Conservation (phyloP, 2,113 vertebrate genomes). For the Orthonyx spaldingii region DNA sequence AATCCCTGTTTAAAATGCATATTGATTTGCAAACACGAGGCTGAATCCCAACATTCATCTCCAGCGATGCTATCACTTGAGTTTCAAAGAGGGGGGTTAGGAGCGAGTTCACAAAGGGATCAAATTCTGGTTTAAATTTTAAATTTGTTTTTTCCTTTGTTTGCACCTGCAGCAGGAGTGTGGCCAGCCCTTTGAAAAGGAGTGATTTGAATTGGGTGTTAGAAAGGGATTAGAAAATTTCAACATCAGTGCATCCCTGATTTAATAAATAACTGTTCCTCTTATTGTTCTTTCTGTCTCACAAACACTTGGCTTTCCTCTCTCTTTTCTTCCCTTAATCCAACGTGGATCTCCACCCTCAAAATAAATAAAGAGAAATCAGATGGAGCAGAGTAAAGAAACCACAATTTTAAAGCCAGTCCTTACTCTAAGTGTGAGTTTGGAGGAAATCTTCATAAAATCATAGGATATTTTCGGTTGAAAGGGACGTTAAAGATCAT, state of each 20-base stretch:
- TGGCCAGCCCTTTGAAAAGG: neutral
- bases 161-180: constrained; percentile 3
- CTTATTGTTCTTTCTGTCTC: neutral
- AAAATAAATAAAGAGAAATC: neutral
- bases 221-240: neutral
- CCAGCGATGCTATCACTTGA: neutral
- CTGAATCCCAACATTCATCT: neutral
- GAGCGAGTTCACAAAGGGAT: neutral
- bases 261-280: neutral
- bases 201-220: neutral
- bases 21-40: constrained; percentile 5
- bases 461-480: neutral
- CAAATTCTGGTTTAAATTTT: neutral
- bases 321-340: neutral
- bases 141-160: constrained; percentile 1
- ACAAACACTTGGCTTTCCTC: neutral
- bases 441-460: neutral
- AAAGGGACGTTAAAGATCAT: neutral
- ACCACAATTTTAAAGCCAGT: neutral
- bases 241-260: neutral
- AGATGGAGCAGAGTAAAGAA: neutral
- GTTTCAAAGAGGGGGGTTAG: neutral
- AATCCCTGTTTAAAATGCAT: constrained; percentile 19
- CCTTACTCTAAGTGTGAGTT: neutral
- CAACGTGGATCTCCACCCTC: neutral